Conservation (phyloP, 2,113 vertebrate species). For the Bubo blakistoni region DNA sequence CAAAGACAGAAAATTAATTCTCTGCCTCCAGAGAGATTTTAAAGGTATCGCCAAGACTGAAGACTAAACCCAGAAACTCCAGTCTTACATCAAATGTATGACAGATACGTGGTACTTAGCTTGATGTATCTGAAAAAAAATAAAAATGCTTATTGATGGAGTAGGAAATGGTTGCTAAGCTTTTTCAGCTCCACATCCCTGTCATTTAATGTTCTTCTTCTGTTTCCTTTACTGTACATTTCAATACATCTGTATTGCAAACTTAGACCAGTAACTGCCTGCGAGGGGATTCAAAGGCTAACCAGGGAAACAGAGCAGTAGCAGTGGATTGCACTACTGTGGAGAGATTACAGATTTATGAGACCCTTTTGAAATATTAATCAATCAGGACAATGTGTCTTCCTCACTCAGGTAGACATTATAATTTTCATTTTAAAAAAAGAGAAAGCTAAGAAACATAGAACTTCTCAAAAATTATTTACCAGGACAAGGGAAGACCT, state of each 20-base stretch:
- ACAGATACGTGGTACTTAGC: not conserved
- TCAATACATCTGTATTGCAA: not conserved
- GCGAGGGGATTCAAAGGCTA: not conserved
- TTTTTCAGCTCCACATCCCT: not conserved
- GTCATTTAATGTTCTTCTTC: not conserved
- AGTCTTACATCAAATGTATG: not conserved
- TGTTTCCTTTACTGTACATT: not conserved
- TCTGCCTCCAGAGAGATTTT: not conserved
- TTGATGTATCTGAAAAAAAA: not conserved
- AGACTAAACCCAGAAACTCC: not conserved
- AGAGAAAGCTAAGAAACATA: not conserved
- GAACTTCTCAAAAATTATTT: not conserved
- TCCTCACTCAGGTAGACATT: not conserved
- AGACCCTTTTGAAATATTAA: conserved; percentile 13
- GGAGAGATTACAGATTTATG: conserved; percentile 17
- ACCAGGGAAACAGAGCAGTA: not conserved
- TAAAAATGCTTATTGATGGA: not conserved
- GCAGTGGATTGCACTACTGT: not conserved
- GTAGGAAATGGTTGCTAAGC: not conserved
- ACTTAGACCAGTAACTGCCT: not conserved
- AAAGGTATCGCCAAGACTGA: not conserved
- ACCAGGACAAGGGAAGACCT: not conserved
- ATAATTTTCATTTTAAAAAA: not conserved
- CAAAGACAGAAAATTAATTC: not conserved
- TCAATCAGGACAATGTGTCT: not conserved